These are phyloP conservation scores for Aegotheles bennettii DNA, from an alignment of 2,113 vertebrate species.

Conservation along the genomic window DNA sequence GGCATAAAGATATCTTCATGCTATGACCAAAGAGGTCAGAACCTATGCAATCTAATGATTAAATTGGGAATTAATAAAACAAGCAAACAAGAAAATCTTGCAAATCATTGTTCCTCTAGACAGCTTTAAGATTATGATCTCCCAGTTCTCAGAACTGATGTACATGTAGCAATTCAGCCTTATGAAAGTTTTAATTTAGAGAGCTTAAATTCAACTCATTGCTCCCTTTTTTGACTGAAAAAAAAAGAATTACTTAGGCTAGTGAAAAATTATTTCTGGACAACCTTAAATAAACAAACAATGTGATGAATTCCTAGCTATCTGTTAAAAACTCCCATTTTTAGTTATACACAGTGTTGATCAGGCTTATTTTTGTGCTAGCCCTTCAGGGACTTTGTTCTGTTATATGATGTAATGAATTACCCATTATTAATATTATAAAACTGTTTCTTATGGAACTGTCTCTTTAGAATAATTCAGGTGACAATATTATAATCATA, in stretches of 20 bases:
- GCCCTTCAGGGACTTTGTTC: not conserved
- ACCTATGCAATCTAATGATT: not conserved
- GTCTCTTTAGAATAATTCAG: not conserved
- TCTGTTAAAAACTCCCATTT: not conserved
- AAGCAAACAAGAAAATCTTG: not conserved
- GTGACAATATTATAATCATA: not conserved
- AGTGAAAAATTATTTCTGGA: not conserved
- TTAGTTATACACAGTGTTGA: not conserved
- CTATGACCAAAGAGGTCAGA: not conserved
- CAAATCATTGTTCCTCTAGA: not conserved
- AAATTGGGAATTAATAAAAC: not conserved
- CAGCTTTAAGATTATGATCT: constrained; percentile 5
- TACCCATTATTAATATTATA: not conserved
- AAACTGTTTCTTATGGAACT: not conserved
- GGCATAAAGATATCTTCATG: not conserved
- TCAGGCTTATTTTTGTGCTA: not conserved
- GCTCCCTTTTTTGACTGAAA: not conserved
- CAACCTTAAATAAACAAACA: not conserved
- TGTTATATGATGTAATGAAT: not conserved
- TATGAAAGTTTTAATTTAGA: not conserved
- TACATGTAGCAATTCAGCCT: not conserved
- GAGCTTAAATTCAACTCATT: not conserved
- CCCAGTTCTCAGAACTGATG: not conserved
- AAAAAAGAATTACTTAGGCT: not conserved
- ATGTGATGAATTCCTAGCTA: not conserved